Evolutionary conservation across 2,888 invertebrate species (phyloP).

Genomic region (Frankliniella intonsa): DNA sequence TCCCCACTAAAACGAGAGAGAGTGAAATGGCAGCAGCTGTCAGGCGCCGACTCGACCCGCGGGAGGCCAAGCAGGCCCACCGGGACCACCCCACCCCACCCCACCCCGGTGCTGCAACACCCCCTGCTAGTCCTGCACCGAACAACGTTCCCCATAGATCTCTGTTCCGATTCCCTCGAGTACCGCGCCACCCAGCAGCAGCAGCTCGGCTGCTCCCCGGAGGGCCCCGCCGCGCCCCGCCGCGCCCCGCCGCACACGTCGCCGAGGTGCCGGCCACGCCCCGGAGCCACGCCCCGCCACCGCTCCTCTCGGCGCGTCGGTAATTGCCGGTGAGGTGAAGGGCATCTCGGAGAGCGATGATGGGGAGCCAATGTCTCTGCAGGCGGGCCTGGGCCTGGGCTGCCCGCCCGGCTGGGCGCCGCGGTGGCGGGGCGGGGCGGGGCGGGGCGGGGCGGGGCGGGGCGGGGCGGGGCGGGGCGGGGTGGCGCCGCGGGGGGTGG

Average conservation of each 20-base stretch:
- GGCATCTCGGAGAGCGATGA: background rate
- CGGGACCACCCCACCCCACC: too few species aligned
- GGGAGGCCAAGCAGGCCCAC: too few species aligned
- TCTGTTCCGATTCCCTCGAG: background rate
- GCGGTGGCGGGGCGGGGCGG: constrained; percentile 7
- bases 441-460: constrained; percentile 27
- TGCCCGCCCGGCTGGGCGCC: background rate
- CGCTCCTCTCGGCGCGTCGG: background rate
- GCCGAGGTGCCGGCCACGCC: background rate
- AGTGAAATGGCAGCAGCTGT: constrained; percentile 28
- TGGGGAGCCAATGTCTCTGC: background rate
- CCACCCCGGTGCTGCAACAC: background rate
- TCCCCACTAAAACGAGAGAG: constrained; percentile 34
- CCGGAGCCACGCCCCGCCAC: background rate
- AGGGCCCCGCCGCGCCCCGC: background rate
- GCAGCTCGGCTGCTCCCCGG: background rate
- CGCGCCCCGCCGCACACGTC: background rate
- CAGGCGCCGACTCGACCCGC: too few species aligned
- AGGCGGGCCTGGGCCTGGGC: constrained; percentile 22
- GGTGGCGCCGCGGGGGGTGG: constrained; percentile 33
- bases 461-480: background rate
- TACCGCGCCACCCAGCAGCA: background rate
- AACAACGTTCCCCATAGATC: background rate
- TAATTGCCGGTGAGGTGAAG: background rate
- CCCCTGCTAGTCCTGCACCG: background rate